A percentile compares a stretch with the other conserved stretches of the same genome.
Conservation (phyloP, 2,888 invertebrate species). For the Phyto melanocephala region DNA sequence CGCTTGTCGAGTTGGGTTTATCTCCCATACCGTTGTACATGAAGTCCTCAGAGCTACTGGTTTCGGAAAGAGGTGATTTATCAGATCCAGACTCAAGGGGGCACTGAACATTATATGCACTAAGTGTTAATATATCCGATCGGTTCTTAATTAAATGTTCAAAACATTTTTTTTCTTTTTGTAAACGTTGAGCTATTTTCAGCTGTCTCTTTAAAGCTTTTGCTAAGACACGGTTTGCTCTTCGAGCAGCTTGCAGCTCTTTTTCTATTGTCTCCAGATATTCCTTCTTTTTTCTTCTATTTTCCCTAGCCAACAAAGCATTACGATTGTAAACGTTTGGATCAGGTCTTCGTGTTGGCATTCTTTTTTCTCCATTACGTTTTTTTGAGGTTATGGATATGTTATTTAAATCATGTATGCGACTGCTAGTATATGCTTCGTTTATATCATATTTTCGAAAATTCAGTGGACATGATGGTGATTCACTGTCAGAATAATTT, state of each 20-base stretch:
- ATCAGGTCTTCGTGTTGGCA: constrained; percentile 76
- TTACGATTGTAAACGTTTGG: constrained; percentile 79
- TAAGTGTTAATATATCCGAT: constrained; percentile 79
- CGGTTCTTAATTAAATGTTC: constrained; percentile 81
- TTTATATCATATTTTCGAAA: neutral
- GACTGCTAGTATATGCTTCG: neutral
- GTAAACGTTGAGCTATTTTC: constrained; percentile 79
- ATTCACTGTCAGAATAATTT: constrained; percentile 40
- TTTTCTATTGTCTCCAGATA: constrained; percentile 81
- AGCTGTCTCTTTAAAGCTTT: constrained; percentile 80
- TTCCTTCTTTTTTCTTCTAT: constrained; percentile 82
- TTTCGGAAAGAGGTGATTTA: neutral
- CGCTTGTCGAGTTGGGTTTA: constrained; percentile 54
- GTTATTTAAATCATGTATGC: constrained; percentile 26
- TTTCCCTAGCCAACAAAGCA: constrained; percentile 83
- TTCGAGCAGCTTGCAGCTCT: constrained; percentile 78
- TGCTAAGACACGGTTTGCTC: constrained; percentile 79
- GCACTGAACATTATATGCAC: constrained; percentile 74
- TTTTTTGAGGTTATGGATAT: constrained; percentile 34
- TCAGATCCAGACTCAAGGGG: neutral
- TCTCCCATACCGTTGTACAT: constrained; percentile 61
- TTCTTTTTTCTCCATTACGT: constrained; percentile 64
- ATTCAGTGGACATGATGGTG: neutral
- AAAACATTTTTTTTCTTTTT: constrained; percentile 81
- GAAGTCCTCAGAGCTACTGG: neutral